phyloP scores from a whole-genome alignment of 1,140 invertebrate genomes.

The Kradibia gibbosae region DNA sequence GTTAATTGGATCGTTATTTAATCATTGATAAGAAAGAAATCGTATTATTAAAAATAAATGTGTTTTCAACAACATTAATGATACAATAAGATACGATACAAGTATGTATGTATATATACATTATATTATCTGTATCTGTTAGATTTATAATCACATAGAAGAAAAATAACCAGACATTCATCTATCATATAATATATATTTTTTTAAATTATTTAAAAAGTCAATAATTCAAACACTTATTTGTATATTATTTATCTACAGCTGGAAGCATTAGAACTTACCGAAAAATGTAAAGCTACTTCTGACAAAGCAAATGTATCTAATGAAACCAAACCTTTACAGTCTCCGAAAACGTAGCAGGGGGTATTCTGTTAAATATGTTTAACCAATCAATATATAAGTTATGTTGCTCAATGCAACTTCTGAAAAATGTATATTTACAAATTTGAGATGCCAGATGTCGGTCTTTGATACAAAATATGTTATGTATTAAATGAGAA shows the following conservation, averaged over 20 bases:
- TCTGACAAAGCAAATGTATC: neutral
- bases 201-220: neutral
- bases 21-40: neutral
- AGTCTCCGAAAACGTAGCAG: conserved; percentile 23
- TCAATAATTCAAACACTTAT: neutral
- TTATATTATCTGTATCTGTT: neutral
- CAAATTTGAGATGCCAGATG: neutral
- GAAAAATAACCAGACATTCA: neutral
- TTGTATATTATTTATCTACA: conserved; percentile 16
- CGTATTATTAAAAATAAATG: neutral
- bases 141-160: neutral
- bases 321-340: neutral
- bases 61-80: neutral
- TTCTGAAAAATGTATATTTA: conserved; percentile 3
- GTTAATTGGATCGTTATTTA: neutral
- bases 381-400: neutral
- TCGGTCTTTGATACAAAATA: neutral
- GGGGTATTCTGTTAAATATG: neutral
- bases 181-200: neutral
- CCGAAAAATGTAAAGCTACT: conserved; percentile 13
- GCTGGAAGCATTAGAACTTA: neutral
- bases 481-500: neutral
- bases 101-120: neutral
- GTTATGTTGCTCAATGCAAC: neutral
- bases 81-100: neutral